Conservation (phyloP, 2,113 vertebrate species). For the Cisticola juncidis region DNA sequence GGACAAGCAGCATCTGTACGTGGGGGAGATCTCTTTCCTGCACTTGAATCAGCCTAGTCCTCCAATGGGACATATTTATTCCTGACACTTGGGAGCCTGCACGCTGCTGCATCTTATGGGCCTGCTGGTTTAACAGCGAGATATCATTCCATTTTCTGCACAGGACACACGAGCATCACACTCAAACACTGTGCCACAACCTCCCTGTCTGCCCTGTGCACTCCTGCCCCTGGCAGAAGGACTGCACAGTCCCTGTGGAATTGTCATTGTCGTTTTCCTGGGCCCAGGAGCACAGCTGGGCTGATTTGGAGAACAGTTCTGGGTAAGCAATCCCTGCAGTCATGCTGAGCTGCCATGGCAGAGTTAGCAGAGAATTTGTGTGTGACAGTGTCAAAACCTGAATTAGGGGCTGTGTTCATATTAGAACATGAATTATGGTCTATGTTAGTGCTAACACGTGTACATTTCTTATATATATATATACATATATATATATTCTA, state of each 20-base stretch:
- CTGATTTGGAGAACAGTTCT: not conserved
- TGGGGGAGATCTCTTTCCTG: not conserved
- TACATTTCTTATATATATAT: too few species aligned
- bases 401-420: not conserved
- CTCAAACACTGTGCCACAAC: not conserved
- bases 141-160: not conserved
- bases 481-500: fast-evolving
- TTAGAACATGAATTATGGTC: not conserved
- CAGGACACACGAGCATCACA: not conserved
- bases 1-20: slow-evolving; percentile 40
- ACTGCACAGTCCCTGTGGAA: not conserved
- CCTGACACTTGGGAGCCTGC: not conserved
- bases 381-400: not conserved
- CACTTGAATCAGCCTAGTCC: not conserved
- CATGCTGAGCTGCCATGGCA: not conserved
- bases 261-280: not conserved
- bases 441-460: not conserved
- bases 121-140: not conserved
- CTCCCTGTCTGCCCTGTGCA: not conserved
- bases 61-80: slow-evolving; percentile 14
- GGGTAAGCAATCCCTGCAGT: not conserved
- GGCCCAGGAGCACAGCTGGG: not conserved
- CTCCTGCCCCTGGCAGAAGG: not conserved
- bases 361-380: not conserved
- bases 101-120: not conserved